phyloP scores from a whole-genome alignment of 2,888 invertebrate species.

The Rhagium mordax region DNA sequence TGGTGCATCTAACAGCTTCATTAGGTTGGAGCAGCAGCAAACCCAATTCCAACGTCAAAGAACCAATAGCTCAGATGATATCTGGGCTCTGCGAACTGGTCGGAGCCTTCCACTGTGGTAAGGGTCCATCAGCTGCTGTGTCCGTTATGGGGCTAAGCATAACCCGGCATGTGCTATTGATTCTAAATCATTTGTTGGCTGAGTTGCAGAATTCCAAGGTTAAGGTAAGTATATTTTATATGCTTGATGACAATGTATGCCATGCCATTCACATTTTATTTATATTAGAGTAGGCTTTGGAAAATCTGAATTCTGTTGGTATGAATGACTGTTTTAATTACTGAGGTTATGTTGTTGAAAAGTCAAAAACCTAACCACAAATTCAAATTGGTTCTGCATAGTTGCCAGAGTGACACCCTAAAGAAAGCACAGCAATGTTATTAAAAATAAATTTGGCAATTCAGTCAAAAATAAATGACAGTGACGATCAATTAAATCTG shows the following conservation, averaged over 20 bases:
- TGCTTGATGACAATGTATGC: neutral
- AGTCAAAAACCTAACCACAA: too few relatives aligned
- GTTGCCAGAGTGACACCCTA: too few relatives aligned
- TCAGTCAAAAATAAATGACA: too few relatives aligned
- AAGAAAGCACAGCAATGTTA: too few relatives aligned
- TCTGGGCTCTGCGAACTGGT: slow-evolving; percentile 71
- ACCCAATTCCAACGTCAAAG: slow-evolving; percentile 52
- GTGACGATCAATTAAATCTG: too few relatives aligned
- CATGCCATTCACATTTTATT: too few relatives aligned
- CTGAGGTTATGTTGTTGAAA: too few relatives aligned
- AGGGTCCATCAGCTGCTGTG: slow-evolving; percentile 69
- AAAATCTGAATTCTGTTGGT: too few relatives aligned
- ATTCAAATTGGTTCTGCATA: too few relatives aligned
- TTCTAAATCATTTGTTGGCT: slow-evolving; percentile 72
- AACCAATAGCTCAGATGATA: slow-evolving; percentile 66
- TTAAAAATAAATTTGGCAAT: too few relatives aligned
- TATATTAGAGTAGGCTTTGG: too few relatives aligned
- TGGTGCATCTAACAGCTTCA: slow-evolving; percentile 71
- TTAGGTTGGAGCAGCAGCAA: slow-evolving; percentile 70
- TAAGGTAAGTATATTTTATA: slow-evolving; percentile 61
- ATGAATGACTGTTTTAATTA: too few relatives aligned
- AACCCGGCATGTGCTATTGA: slow-evolving; percentile 71
- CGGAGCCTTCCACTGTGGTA: slow-evolving; percentile 71
- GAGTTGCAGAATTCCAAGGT: slow-evolving; percentile 70
- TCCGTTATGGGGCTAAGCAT: slow-evolving; percentile 75